Base-by-base conservation (phyloP, 2,113 vertebrate species). In the Aegypius monachus region DNA sequence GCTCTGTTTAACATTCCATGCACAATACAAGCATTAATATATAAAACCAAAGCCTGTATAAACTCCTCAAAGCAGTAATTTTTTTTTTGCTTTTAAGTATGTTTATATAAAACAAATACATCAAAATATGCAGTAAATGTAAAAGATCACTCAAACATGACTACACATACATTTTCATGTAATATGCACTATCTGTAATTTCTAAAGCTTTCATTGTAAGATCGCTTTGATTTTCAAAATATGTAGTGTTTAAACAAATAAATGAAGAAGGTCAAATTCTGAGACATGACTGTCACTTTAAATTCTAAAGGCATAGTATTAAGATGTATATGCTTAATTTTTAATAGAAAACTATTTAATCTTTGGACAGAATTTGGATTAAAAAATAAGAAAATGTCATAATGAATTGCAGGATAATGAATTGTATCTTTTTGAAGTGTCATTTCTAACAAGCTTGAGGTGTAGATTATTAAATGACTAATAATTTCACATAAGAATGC, bases 391-490 rank as follows among this genome's bases (percentile, higher is more conserved):
- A 92, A 93, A 98, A 96, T 97, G 92, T 95, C 75, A 88, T 97
- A 97, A 98, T 79, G 81, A 97, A 96, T 95, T 93, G 95, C 72
- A 96, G 68, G 90, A 95, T 71, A 93, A 95, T 94, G 83, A 82
- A 47, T 55, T 81, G 70, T 81, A 90, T 96, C 82, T 97, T 96
- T 94, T 48, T 83, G 75, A 92, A 81, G 79, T 94, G 53, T 67
- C 71, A 85, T 68, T 97, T 97, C 81, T 97, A 98, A 97, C 84
- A 97, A 97, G 95, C 36, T 97, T 95, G 91, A 98, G 92, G 87
- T 96, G 90, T 87, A 93, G 93, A 98, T 98, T 97, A 92, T 95
- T 92, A 97, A 98, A 97, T 97, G 93, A 97, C 96, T 97, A 94
- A 87, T 97, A 96, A 96, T 96, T 97, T 98, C 97, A 96, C 29